A percentile compares a stretch with the other conserved stretches of the same genome.
These are phyloP conservation scores for Anoplius nigerrimus DNA, from an alignment of 2,888 invertebrate genomes.

Conservation along the genomic window DNA sequence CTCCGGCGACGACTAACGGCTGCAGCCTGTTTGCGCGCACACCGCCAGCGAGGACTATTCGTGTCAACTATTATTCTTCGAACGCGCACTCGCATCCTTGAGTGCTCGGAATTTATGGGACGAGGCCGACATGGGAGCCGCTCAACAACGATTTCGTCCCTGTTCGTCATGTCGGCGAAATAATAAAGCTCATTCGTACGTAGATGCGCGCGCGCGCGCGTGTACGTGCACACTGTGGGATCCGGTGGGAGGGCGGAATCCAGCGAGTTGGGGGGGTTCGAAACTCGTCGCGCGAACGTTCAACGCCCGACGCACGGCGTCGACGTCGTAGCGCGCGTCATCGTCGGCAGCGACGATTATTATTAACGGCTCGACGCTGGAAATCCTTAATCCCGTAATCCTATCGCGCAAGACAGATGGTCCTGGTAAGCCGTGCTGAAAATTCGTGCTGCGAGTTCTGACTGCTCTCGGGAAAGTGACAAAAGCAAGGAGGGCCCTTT, in stretches of 20 bases:
- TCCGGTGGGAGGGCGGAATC: conserved; percentile 9
- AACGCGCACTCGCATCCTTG: conserved; percentile 66
- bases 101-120: conserved; percentile 68
- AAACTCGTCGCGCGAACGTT: background rate
- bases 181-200: conserved; percentile 3
- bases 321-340: conserved; percentile 15
- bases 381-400: conserved; percentile 62
- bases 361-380: conserved; percentile 57
- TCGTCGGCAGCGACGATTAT: conserved; percentile 47
- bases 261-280: conserved; percentile 1
- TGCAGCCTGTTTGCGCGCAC: conserved; percentile 21
- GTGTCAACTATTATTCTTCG: conserved; percentile 63
- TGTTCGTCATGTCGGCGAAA: conserved; percentile 13
- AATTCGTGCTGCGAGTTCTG: conserved; percentile 33
- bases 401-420: conserved; percentile 60
- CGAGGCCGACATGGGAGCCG: conserved; percentile 59
- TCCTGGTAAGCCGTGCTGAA: conserved; percentile 50
- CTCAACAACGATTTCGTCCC: conserved; percentile 50
- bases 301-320: background rate
- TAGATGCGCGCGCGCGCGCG: too few species aligned
- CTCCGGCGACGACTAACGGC: conserved; percentile 27
- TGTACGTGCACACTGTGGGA: too few species aligned
- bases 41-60: conserved; percentile 50
- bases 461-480: conserved; percentile 15
- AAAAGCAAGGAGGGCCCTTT: conserved; percentile 7